Conservation (phyloP, 2,797 vertebrate species). For the Esox masquinongy region DNA sequence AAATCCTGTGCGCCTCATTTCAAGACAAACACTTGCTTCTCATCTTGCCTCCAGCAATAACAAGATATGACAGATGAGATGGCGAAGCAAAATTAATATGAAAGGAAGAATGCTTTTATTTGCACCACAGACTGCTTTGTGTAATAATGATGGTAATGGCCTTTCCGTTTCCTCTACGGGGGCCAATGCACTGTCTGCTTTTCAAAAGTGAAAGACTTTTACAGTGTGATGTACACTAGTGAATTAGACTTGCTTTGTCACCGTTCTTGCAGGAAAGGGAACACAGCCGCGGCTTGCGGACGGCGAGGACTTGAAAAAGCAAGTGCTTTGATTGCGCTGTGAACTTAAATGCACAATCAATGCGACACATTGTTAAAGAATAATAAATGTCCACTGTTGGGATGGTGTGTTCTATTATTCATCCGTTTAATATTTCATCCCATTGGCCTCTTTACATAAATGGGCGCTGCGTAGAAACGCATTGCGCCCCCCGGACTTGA, state of each 20-base stretch:
- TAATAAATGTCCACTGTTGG: constrained; percentile 15
- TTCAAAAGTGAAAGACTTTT: constrained; percentile 45
- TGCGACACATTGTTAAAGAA: background rate
- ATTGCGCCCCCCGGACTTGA: constrained; percentile 8
- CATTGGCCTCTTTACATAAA: constrained; percentile 33
- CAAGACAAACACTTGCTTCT: constrained; percentile 34
- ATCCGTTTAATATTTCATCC: constrained; percentile 35
- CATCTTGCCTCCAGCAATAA: constrained; percentile 36
- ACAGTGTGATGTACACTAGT: constrained; percentile 26
- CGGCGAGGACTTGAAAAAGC: background rate
- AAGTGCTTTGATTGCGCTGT: constrained; percentile 11
- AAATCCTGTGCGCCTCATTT: constrained; percentile 13
- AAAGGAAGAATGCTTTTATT: constrained; percentile 25
- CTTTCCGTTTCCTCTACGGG: constrained; percentile 9
- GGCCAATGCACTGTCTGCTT: constrained; percentile 15
- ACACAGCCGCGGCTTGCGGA: constrained; percentile 1
- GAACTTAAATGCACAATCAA: constrained; percentile 8
- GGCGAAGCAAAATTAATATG: constrained; percentile 35
- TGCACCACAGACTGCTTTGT: constrained; percentile 27
- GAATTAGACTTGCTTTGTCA: constrained; percentile 38
- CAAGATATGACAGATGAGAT: constrained; percentile 44
- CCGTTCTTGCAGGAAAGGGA: constrained; percentile 24
- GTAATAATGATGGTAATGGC: constrained; percentile 45
- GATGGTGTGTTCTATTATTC: constrained; percentile 31
- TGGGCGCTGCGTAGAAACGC: constrained; percentile 13